A percentile compares a stretch with the other conserved stretches of the same genome.
Conservation (phyloP, 1,140 invertebrate genomes). For the Chrysomallon squamiferum region DNA sequence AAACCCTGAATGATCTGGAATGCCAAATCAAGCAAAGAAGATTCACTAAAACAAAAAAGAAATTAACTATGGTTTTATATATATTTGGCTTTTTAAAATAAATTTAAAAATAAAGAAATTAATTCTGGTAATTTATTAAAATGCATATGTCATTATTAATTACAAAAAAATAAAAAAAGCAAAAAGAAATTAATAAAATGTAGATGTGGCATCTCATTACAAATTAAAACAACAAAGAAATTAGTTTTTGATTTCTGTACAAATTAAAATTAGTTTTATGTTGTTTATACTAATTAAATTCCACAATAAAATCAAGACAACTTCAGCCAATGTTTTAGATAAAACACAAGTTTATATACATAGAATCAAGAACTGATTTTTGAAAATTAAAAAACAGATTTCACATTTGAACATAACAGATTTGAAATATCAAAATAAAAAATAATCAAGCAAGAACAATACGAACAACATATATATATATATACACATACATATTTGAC, state of each 20-base stretch:
- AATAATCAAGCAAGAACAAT: neutral
- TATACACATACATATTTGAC: neutral
- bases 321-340: too few relatives aligned
- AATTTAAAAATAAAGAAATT: neutral
- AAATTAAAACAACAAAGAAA: neutral
- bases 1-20: slow-evolving; percentile 79
- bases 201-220: neutral
- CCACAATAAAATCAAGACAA: too few relatives aligned
- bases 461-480: neutral
- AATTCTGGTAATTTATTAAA: neutral
- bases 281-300: too few relatives aligned
- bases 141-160: neutral
- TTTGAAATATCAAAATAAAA: too few relatives aligned
- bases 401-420: too few relatives aligned
- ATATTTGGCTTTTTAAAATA: neutral
- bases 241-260: neutral
- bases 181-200: neutral
- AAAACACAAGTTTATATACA: neutral
- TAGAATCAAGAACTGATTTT: too few relatives aligned
- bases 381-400: too few relatives aligned
- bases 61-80: neutral
- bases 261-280: neutral
- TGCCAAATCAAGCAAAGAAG: slow-evolving; percentile 70
- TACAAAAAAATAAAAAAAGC: neutral
- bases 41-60: slow-evolving; percentile 36